Percentiles rank a stretch among this genome's conserved stretches.
phyloP scores from a whole-genome alignment of 2,888 invertebrate species.

The Pimpla rufipes region DNA sequence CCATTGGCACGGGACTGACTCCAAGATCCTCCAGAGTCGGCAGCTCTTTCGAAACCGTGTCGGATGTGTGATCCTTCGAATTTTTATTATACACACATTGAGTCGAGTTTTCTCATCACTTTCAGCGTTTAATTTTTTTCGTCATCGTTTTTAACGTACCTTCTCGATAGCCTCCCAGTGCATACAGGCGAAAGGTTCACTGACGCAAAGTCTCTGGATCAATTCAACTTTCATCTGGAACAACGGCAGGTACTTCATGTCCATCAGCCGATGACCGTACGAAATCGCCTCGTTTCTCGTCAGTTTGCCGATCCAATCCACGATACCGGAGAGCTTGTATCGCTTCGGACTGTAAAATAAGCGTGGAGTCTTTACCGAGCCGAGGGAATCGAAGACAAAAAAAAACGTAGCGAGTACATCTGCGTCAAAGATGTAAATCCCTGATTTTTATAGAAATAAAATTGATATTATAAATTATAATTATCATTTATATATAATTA shows the following conservation, averaged over 20 bases:
- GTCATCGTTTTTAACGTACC: slow-evolving; percentile 84
- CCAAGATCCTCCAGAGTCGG: slow-evolving; percentile 96
- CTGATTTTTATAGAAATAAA: too few species aligned
- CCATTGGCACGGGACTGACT: slow-evolving; percentile 91
- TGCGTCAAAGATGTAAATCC: too few species aligned
- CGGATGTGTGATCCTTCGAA: slow-evolving; percentile 91
- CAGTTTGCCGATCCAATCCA: slow-evolving; percentile 93
- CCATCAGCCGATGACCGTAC: slow-evolving; percentile 91
- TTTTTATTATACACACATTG: neutral
- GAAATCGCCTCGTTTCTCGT: slow-evolving; percentile 89
- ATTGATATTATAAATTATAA: too few species aligned
- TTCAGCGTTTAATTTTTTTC: too few species aligned
- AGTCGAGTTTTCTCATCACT: too few species aligned
- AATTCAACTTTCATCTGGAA: slow-evolving; percentile 89
- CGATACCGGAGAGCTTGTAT: slow-evolving; percentile 92
- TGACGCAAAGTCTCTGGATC: slow-evolving; percentile 88
- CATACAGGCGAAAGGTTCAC: slow-evolving; percentile 89
- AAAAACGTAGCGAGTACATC: too few species aligned
- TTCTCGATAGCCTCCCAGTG: slow-evolving; percentile 93
- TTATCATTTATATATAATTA: too few species aligned
- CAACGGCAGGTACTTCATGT: slow-evolving; percentile 91
- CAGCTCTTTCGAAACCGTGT: slow-evolving; percentile 88
- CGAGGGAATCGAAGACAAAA: too few species aligned
- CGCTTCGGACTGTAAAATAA: slow-evolving; percentile 90
- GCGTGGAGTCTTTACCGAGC: neutral